Base-by-base conservation (phyloP, 2,113 vertebrate species). In the Brachypteracias leptosomus region DNA sequence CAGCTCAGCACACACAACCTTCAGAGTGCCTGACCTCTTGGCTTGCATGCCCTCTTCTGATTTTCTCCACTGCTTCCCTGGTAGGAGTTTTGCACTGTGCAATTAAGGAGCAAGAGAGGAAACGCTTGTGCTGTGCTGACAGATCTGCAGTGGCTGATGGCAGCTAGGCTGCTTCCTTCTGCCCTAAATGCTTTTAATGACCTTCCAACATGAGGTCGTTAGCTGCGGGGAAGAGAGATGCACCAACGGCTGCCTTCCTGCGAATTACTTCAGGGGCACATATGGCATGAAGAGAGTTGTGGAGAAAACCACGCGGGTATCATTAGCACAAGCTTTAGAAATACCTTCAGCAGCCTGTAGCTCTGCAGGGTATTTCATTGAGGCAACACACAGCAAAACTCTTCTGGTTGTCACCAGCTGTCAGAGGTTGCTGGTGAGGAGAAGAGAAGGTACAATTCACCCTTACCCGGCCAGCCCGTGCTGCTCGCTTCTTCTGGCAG, bases 1-100 rank as follows among this genome's bases (percentile, higher is more conserved):
- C 10, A 55, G 47, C 36, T 83, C 38, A 62, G 38, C 44, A 52
- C 16, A 70, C 8, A 1, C 0, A 6, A 15, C 29, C 2, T 0
- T 11, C 31, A 38, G n/a, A 3, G 4, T 29, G 36, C 59, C 65
- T 7, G 11, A 26, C 42, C 47, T 57, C 31, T 42, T 59, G 74
- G 51, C 55, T 58, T 49, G 3, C 6, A 22, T 73, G 59, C 51
- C 47, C 38, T 73, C 2, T 0, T 22, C 55, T 35, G 36, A 22
- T 68, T 49, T 58, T 59, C 70, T 67, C 33, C 19, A 5, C 54
- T 22, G 20, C 55, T 71, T 51, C 68, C 18, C 59, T 40, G 22
- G 10, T 36, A 15, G 49, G 29, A 46, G 49, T 54, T 73, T 47
- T 57, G 10, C 0, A 0, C 52, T 36, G 25, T 36, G 54, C 70